Percentiles rank a stretch among this genome's conserved stretches.
Evolutionary conservation across 2,797 vertebrate genomes (phyloP).

Genomic region (Bradypus variegatus): DNA sequence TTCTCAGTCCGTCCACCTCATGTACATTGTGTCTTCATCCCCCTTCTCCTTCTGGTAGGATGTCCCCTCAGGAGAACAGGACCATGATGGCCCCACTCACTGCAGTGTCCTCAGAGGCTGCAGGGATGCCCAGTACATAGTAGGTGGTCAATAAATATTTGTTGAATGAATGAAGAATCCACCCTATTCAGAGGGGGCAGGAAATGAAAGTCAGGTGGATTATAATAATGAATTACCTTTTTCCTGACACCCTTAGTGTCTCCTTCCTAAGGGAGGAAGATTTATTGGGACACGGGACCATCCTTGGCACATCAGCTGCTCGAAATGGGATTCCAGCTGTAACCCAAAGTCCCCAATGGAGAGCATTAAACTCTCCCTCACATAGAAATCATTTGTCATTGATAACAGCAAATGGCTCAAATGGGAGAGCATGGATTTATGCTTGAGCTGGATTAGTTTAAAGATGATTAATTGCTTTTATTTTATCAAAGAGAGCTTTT

Average conservation of each 20-base stretch:
- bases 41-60: neutral
- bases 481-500: slow-evolving; percentile 20
- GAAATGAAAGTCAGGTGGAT: neutral
- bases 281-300: neutral
- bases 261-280: neutral
- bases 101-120: neutral
- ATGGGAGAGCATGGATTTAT: neutral
- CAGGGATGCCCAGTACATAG: neutral
- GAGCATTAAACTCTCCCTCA: neutral
- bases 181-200: neutral
- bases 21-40: neutral
- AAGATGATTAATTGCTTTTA: slow-evolving; percentile 34
- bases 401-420: neutral
- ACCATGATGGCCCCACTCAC: neutral
- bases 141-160: neutral
- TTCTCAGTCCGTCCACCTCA: neutral
- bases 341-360: neutral
- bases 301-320: neutral
- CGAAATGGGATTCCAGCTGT: neutral
- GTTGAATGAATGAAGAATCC: neutral
- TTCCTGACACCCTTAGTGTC: rapidly evolving
- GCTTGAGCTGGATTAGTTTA: slow-evolving; percentile 11
- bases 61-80: neutral
- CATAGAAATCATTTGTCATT: slow-evolving; percentile 3
- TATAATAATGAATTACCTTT: neutral